Conservation (phyloP, 2,888 invertebrate genomes). For the Drosophila parthenogenetica region DNA sequence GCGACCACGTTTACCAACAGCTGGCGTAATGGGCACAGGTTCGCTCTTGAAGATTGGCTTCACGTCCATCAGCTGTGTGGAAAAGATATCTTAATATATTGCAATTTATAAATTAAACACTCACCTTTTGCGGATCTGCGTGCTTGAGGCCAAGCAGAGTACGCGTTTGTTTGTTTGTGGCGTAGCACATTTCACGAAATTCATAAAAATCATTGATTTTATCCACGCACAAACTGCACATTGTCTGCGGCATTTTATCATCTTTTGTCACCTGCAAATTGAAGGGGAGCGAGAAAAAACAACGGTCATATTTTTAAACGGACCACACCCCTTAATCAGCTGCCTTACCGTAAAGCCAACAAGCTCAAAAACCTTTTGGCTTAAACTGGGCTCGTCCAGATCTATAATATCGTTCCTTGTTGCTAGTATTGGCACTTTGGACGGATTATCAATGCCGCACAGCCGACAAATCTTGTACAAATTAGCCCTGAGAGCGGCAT, state of each 20-base stretch:
- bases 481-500: slow-evolving; percentile 82
- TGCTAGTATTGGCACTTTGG: slow-evolving; percentile 79
- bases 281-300: slow-evolving; percentile 21
- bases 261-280: slow-evolving; percentile 85
- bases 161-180: slow-evolving; percentile 86
- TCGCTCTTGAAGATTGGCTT: slow-evolving; percentile 63
- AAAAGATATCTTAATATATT: neutral
- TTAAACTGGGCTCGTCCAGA: slow-evolving; percentile 81
- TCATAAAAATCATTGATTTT: slow-evolving; percentile 88
- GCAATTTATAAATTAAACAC: neutral
- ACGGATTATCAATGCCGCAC: slow-evolving; percentile 84
- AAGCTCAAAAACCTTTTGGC: slow-evolving; percentile 81
- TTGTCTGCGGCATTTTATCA: slow-evolving; percentile 88
- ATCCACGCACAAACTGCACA: slow-evolving; percentile 87
- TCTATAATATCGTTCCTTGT: slow-evolving; percentile 58
- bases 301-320: neutral
- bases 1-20: slow-evolving; percentile 58
- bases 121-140: slow-evolving; percentile 67
- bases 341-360: slow-evolving; percentile 79
- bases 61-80: slow-evolving; percentile 50
- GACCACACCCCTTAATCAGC: neutral
- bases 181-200: slow-evolving; percentile 87
- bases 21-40: slow-evolving; percentile 1
- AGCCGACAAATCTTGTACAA: slow-evolving; percentile 84
- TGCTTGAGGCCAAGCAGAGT: slow-evolving; percentile 82